Base-by-base conservation (phyloP, 2,113 vertebrate species). In the Apistogramma diplotaenia region DNA sequence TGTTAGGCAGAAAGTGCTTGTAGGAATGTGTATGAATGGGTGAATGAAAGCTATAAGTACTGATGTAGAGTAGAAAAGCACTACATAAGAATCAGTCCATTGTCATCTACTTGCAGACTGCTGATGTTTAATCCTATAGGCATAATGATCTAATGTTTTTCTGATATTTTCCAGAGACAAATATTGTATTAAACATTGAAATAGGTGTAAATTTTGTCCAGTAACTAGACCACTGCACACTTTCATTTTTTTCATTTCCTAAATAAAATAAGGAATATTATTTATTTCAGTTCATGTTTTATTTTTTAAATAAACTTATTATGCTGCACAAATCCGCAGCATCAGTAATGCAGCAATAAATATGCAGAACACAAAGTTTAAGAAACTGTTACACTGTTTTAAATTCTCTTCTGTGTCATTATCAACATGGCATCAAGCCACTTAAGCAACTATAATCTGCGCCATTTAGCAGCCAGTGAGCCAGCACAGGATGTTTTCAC, bases 391-490 rank as follows among this genome's bases (percentile, higher is more conserved):
- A 21, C 18, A 57, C 1, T 75, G 49, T 53, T 19, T 54, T 49
- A 74, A 3, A 6, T 33, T 76, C 8, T 23, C 25, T 5, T 23
- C 6, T 16, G 19, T 67, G 58, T 59, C 10, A 5, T 27, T 59
- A 58, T 60, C 51, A 62, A 16, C 40, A 27, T 29, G 27, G 16
- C 12, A 57, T 7, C 46, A 60, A 71, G 60, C 74, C 79, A 78
- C 71, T 79, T 59, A 57, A 49, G 60, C 57, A 72, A 78, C n/a
- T 1, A 10, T 55, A 18, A 73, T 72, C 53, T 60, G 40, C 18
- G 1, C 80, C 81, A 84, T 57, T 91, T 81, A 81, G 57, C 53
- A 10, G n/a, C 10, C 11, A 56, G 19, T 81, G 73, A 75, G 29
- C 43, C 23, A 53, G 43, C 60, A 46, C 40, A 54, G 29, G 35